These are phyloP conservation scores for Diglossa brunneiventris DNA, from an alignment of 2,113 vertebrate species.

Conservation along the genomic window DNA sequence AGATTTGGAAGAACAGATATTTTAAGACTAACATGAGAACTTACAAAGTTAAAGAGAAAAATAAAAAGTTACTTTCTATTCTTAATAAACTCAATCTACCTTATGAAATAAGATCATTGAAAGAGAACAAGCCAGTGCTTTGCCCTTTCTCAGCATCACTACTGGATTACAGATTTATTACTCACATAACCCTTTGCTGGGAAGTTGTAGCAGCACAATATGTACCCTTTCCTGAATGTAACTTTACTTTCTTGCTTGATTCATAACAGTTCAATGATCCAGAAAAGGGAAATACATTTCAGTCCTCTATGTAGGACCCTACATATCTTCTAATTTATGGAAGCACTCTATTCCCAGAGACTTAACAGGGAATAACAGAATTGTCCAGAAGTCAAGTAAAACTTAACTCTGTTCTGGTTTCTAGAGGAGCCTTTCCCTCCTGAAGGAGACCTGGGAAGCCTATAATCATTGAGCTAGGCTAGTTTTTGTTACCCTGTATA, in stretches of 20 bases:
- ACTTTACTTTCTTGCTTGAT: not conserved
- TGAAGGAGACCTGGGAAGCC: not conserved
- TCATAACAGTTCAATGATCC: not conserved
- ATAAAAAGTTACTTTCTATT: slow-evolving; percentile 14
- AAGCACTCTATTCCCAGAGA: not conserved
- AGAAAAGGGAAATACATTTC: not conserved
- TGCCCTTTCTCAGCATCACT: not conserved
- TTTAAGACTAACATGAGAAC: not conserved
- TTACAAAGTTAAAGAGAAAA: not conserved
- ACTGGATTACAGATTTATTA: not conserved
- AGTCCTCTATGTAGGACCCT: not conserved
- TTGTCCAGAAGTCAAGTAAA: not conserved
- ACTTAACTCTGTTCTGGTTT: not conserved
- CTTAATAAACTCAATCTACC: not conserved
- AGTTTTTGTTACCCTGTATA: not conserved
- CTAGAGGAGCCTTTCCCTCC: not conserved
- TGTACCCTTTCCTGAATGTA: not conserved
- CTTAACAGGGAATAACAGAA: not conserved
- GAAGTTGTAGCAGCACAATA: not conserved
- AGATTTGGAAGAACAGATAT: not conserved
- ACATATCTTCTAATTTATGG: not conserved
- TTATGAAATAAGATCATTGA: not conserved
- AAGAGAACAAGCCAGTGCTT: not conserved
- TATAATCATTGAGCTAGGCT: not conserved
- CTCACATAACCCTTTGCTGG: not conserved